Base-by-base conservation (phyloP, 2,797 vertebrate species). In the Microhierax caerulescens region DNA sequence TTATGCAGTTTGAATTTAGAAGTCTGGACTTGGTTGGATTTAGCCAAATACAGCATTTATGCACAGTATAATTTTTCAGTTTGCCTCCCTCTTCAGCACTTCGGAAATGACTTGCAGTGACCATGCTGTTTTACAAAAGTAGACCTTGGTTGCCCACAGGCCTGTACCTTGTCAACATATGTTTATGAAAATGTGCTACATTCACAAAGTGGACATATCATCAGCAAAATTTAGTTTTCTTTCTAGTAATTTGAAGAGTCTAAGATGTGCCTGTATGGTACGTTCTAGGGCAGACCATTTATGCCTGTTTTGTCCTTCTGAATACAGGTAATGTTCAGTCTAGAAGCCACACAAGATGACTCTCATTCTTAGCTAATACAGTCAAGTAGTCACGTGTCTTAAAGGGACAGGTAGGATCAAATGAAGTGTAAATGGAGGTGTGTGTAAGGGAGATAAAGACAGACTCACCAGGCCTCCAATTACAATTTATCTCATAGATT, bases 221-320 rank as follows among this genome's bases (percentile, higher is more conserved):
- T 16, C 36, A 76, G 8, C 10, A 60, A 37, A 41, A 3, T 53
- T n/a, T 65, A 45, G 7, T 7, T 0, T 34, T 69, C 50, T 77
- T 61, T 20, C 41, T 53, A 45, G 5, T 19, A 41, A 75, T 53
- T 41, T 57, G 30, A 72, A 81, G 22, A 47, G 16, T 50, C 65
- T 78, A 0, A 34, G 4, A n/a, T 37, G 21, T 1, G 0, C 6
- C 5, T 67, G 0, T 63, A 10, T n/a, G 20, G 13, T 28, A 7
- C 13, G 39, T 69, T 75, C 56, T 70, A 28, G 16, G 13, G 13
- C 7, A 80, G 36, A 45, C 4, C 5, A 7, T 54, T 73, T 60
- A 21, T 41, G 6, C 4, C 12, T 90, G 5, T 0, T 84, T 78
- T 64, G 54, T 63, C 14, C 34, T 65, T 24, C 8, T 63, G 24